Evolutionary conservation across 2,888 invertebrate genomes (phyloP).

Genomic region (Ornithoptera priamus): DNA sequence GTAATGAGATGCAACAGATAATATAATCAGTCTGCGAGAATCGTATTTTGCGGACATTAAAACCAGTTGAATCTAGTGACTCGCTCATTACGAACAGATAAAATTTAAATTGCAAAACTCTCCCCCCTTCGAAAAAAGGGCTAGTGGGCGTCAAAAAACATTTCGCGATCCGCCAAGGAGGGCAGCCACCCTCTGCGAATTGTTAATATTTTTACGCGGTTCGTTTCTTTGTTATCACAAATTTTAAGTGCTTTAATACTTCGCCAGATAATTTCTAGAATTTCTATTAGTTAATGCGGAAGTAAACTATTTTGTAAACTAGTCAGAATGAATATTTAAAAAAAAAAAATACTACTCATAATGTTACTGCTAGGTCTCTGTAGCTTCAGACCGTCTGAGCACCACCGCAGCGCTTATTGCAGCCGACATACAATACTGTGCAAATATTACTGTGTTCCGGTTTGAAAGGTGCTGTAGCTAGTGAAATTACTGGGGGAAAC

Average conservation of each 20-base stretch:
- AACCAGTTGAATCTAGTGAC: slow-evolving; percentile 43
- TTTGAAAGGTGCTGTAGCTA: too few species aligned
- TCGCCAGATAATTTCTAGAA: neutral
- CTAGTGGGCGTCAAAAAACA: slow-evolving; percentile 72
- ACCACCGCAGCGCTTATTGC: too few species aligned
- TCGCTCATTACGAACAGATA: slow-evolving; percentile 69
- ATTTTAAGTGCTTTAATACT: slow-evolving; percentile 34
- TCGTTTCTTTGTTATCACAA: slow-evolving; percentile 55
- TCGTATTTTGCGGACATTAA: slow-evolving; percentile 19
- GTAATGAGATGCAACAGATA: slow-evolving; percentile 6
- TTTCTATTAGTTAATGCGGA: neutral
- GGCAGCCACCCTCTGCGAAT: slow-evolving; percentile 40
- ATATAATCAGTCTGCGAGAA: slow-evolving; percentile 17
- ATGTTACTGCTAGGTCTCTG: too few species aligned
- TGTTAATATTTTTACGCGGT: slow-evolving; percentile 65
- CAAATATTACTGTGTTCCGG: too few species aligned
- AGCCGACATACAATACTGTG: too few species aligned
- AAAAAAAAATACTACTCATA: too few species aligned
- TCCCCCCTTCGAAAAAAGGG: slow-evolving; percentile 68
- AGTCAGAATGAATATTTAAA: too few species aligned
- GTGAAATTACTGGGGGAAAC: too few species aligned
- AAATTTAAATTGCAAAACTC: slow-evolving; percentile 76
- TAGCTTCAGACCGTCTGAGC: too few species aligned
- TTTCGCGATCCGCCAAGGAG: slow-evolving; percentile 35
- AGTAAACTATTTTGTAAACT: too few species aligned